A percentile compares a stretch with the other conserved stretches of the same genome.
Conservation (phyloP, 2,888 invertebrate species). For the Brenthis ino region DNA sequence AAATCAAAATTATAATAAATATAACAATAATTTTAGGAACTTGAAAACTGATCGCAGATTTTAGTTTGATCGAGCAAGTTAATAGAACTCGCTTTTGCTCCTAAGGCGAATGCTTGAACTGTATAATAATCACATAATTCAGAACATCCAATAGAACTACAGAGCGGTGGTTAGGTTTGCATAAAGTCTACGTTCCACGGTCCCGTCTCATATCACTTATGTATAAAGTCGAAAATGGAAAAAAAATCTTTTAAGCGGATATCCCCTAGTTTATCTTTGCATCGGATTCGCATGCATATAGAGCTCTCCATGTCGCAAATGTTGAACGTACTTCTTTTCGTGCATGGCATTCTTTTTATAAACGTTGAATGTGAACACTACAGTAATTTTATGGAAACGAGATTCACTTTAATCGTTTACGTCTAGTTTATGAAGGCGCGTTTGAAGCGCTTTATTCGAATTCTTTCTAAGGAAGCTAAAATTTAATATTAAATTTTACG, state of each 20-base stretch:
- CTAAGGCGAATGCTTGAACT: slow-evolving; percentile 32
- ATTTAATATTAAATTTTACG: slow-evolving; percentile 22
- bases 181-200: slow-evolving; percentile 26
- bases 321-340: slow-evolving; percentile 18
- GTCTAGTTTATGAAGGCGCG: slow-evolving; percentile 32
- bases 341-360: slow-evolving; percentile 10
- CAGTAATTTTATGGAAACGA: slow-evolving; percentile 36
- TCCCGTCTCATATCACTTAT: slow-evolving; percentile 13
- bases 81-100: slow-evolving; percentile 32
- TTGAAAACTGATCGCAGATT: slow-evolving; percentile 22
- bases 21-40: not conserved
- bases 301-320: slow-evolving; percentile 16
- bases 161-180: slow-evolving; percentile 34
- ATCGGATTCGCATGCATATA: slow-evolving; percentile 19
- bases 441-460: slow-evolving; percentile 27
- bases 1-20: not conserved
- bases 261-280: slow-evolving; percentile 19
- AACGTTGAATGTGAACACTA: slow-evolving; percentile 13
- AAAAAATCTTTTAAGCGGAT: slow-evolving; percentile 14
- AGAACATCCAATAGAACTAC: slow-evolving; percentile 33
- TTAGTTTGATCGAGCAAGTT: slow-evolving; percentile 29
- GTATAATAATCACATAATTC: slow-evolving; percentile 41
- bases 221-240: slow-evolving; percentile 18
- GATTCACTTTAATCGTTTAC: slow-evolving; percentile 36
- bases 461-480: slow-evolving; percentile 24